A percentile compares a stretch with the other conserved stretches of the same genome.
Evolutionary conservation across 2,888 invertebrate genomes (phyloP).

Genomic region (Gari tellinella): DNA sequence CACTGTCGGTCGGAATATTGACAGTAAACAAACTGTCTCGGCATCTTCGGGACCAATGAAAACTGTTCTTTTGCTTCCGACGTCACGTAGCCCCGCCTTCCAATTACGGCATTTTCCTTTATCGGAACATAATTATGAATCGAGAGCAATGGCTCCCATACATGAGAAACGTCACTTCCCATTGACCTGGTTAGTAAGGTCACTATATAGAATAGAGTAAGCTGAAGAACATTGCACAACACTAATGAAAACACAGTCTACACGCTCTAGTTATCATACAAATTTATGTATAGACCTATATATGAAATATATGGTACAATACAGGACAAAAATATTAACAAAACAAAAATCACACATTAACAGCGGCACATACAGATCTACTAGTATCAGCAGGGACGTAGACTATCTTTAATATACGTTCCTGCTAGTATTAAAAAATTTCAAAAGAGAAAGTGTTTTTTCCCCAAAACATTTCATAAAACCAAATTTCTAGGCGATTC

Average conservation of each 20-base stretch:
- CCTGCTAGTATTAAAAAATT: too few relatives aligned
- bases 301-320: too few relatives aligned
- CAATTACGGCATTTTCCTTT: slow-evolving; percentile 58
- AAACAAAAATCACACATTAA: too few relatives aligned
- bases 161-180: slow-evolving; percentile 55
- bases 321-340: too few relatives aligned
- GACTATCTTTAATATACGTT: too few relatives aligned
- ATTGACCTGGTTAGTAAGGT: neutral
- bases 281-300: neutral
- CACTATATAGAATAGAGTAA: slow-evolving; percentile 6
- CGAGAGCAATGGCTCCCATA: slow-evolving; percentile 29
- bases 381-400: too few relatives aligned
- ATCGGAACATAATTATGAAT: slow-evolving; percentile 63
- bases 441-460: too few relatives aligned
- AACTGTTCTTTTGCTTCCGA: slow-evolving; percentile 1
- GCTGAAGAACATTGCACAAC: neutral
- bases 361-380: too few relatives aligned
- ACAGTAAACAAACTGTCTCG: slow-evolving; percentile 66
- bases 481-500: too few relatives aligned
- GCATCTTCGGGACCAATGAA: slow-evolving; percentile 44
- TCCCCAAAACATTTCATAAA: too few relatives aligned
- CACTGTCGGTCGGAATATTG: slow-evolving; percentile 51
- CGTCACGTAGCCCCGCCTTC: slow-evolving; percentile 42
- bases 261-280: neutral
- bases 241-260: too few relatives aligned